Evolutionary conservation across 2,888 invertebrate genomes (phyloP).

Genomic region (Callyntrura guangdongensis): DNA sequence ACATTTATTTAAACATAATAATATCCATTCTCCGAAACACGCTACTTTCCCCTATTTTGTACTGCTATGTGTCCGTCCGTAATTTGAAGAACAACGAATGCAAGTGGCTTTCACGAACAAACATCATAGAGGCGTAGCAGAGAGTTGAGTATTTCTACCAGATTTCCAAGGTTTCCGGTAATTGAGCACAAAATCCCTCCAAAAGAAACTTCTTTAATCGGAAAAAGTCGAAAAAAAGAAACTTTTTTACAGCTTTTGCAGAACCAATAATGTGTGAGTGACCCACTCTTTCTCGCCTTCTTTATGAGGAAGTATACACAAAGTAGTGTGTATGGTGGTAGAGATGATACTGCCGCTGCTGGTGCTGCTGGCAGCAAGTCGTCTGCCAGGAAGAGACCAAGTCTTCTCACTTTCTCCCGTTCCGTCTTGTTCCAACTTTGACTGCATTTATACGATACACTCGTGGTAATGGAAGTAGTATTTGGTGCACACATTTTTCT

Average conservation of each 20-base stretch:
- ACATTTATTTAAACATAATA: neutral
- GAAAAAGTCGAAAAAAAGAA: constrained; percentile 75
- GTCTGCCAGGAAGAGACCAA: neutral
- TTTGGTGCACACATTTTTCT: constrained; percentile 76
- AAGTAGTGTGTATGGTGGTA: neutral
- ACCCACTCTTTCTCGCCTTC: constrained; percentile 70
- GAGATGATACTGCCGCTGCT: neutral
- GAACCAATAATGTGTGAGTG: constrained; percentile 78
- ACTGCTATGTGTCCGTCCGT: neutral
- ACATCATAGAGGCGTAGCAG: neutral
- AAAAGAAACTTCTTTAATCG: constrained; percentile 79
- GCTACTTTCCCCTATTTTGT: neutral
- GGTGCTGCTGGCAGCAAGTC: neutral
- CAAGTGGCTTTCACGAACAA: constrained; percentile 21
- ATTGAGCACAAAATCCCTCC: constrained; percentile 77
- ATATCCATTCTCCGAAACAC: neutral
- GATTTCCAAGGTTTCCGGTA: constrained; percentile 77
- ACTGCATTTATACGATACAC: constrained; percentile 75
- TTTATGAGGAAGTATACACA: constrained; percentile 10
- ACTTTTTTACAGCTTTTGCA: constrained; percentile 74
- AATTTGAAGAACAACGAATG: neutral
- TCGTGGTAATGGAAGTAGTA: constrained; percentile 61
- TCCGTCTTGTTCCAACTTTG: neutral
- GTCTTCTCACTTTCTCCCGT: neutral
- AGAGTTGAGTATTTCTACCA: constrained; percentile 71